Evolutionary conservation across 1,140 invertebrate genomes (phyloP).

Genomic region (Zaprionus tsacasi): DNA sequence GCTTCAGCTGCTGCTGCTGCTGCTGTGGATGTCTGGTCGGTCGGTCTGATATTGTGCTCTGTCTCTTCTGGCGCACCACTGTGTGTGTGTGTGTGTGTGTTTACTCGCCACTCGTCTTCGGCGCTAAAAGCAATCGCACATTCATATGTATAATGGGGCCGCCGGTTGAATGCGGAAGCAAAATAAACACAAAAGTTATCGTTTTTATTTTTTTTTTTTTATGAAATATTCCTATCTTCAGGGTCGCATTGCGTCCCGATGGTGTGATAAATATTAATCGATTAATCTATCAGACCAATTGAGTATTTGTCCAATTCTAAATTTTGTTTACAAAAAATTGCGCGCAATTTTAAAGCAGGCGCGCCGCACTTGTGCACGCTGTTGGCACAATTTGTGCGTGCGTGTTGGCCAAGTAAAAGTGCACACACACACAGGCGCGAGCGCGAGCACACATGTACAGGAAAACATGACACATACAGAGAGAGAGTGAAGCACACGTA

Average conservation of each 20-base stretch:
- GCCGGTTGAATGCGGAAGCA: slow-evolving; percentile 64
- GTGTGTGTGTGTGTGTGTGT: not conserved
- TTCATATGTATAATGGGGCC: slow-evolving; percentile 47
- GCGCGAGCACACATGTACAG: not conserved
- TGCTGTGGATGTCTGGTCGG: slow-evolving; percentile 4
- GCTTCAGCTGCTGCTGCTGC: slow-evolving; percentile 37
- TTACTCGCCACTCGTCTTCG: slow-evolving; percentile 33
- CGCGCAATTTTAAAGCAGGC: slow-evolving; percentile 48
- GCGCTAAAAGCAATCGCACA: slow-evolving; percentile 28
- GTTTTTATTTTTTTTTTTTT: not conserved
- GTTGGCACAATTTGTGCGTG: slow-evolving; percentile 41
- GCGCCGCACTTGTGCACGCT: slow-evolving; percentile 39
- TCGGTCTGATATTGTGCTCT: slow-evolving; percentile 4
- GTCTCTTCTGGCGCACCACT: slow-evolving; percentile 7
- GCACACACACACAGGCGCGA: slow-evolving; percentile 1
- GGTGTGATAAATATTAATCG: not conserved
- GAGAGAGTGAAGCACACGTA: slow-evolving; percentile 49
- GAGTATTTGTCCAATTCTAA: not conserved
- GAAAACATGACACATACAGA: slow-evolving; percentile 43
- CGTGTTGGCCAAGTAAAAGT: slow-evolving; percentile 49
- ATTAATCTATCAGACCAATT: not conserved
- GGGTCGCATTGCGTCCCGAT: not conserved
- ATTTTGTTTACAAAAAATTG: slow-evolving; percentile 33
- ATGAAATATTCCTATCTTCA: not conserved
- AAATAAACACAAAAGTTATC: slow-evolving; percentile 45